Percentiles rank a stretch among this genome's conserved stretches.
Conservation (phyloP, 2,888 invertebrate species). For the Netelia inedita region DNA sequence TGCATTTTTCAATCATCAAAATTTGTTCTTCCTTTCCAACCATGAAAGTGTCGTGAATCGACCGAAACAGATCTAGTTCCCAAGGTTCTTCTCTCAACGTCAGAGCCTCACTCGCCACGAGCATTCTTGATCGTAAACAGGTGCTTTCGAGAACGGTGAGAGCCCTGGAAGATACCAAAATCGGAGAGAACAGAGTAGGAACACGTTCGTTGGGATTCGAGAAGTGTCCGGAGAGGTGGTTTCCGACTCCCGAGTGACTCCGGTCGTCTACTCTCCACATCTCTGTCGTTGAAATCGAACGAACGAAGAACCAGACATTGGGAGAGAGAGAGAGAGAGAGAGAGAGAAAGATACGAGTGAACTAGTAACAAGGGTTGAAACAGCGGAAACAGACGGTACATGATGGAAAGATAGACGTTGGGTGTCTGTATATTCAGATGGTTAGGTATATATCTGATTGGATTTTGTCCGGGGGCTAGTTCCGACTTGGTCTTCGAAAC, state of each 20-base stretch:
- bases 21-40: no score
- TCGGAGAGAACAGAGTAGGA: neutral
- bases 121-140: neutral
- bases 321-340: neutral
- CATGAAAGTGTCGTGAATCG: neutral
- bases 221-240: constrained; percentile 36
- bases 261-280: constrained; percentile 14
- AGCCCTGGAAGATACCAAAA: neutral
- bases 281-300: constrained; percentile 40
- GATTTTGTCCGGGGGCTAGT: constrained; percentile 23
- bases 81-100: neutral
- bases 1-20: no score
- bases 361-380: neutral
- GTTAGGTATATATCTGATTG: constrained; percentile 16
- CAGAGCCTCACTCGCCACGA: neutral
- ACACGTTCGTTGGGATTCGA: constrained; percentile 18
- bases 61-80: neutral
- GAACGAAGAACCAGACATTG: neutral
- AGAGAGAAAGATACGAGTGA: neutral
- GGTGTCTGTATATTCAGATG: neutral
- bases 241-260: constrained; percentile 21
- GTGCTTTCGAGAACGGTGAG: constrained; percentile 19
- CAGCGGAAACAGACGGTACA: neutral
- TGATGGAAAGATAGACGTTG: neutral
- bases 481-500: constrained; percentile 11